Evolutionary conservation across 2,797 vertebrate genomes (phyloP).

Genomic region (Podarcis lilfordi): DNA sequence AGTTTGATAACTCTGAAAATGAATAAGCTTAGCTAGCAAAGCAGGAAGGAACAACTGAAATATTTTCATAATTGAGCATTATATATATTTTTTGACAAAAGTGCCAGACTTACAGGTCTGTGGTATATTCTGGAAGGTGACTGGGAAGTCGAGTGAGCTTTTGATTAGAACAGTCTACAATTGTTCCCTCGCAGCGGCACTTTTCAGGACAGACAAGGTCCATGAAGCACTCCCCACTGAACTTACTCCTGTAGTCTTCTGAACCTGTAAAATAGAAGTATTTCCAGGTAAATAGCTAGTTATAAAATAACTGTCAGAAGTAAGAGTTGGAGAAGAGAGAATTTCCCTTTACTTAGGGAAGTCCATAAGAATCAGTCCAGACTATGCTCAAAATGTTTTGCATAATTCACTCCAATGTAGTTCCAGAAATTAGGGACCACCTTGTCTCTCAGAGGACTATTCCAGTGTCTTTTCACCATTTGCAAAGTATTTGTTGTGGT

Average conservation of each 20-base stretch:
- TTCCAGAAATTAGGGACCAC: slow-evolving; percentile 17
- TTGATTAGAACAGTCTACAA: slow-evolving; percentile 97
- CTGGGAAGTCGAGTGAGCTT: slow-evolving; percentile 88
- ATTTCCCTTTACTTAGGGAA: not conserved
- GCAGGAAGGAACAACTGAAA: not conserved
- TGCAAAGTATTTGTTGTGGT: slow-evolving; percentile 6
- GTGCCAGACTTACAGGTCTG: slow-evolving; percentile 88
- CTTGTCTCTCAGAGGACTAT: slow-evolving; percentile 23
- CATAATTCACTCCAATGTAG: slow-evolving; percentile 21
- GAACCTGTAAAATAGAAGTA: slow-evolving; percentile 82
- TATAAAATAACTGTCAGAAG: slow-evolving; percentile 21
- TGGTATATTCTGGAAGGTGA: slow-evolving; percentile 92
- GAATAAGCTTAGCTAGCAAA: not conserved
- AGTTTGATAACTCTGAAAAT: not conserved
- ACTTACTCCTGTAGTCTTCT: slow-evolving; percentile 92
- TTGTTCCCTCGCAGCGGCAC: slow-evolving; percentile 93
- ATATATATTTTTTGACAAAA: not conserved
- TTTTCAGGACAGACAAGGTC: slow-evolving; percentile 94
- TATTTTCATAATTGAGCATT: fast-evolving
- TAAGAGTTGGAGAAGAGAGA: not conserved
- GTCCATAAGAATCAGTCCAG: not conserved
- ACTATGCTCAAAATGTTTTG: slow-evolving; percentile 15
- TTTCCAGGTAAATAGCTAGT: slow-evolving; percentile 25
- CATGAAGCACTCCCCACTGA: slow-evolving; percentile 93
- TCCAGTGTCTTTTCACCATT: slow-evolving; percentile 35